These are phyloP conservation scores for Megalops atlanticus DNA, from an alignment of 2,113 vertebrate genomes.

Conservation along the genomic window DNA sequence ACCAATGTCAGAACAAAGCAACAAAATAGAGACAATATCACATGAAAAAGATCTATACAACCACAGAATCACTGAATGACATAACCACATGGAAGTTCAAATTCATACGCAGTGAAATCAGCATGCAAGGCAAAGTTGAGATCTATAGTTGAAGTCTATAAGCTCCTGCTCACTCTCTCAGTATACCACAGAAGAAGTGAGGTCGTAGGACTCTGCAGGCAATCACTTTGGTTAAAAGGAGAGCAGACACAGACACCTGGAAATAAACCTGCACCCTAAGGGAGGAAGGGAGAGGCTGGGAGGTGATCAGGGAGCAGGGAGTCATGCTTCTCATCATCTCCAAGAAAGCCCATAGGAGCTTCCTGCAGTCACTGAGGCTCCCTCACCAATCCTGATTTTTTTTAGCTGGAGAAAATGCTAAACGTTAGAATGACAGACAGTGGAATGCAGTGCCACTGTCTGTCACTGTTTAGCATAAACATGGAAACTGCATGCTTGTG, in stretches of 20 bases:
- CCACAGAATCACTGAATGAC: too few relatives aligned
- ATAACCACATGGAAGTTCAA: neutral
- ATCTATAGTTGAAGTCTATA: neutral
- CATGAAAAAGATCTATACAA: too few relatives aligned
- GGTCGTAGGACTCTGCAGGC: neutral
- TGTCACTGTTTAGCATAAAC: too few relatives aligned
- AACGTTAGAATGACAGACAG: too few relatives aligned
- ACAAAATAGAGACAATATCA: too few relatives aligned
- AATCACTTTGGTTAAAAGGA: neutral
- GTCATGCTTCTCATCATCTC: neutral
- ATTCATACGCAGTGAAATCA: neutral
- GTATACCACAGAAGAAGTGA: neutral
- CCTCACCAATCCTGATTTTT: too few relatives aligned
- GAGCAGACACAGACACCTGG: neutral
- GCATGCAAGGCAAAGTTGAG: neutral
- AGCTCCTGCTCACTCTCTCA: neutral
- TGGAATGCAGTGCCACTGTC: too few relatives aligned
- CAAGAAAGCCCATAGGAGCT: neutral
- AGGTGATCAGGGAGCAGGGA: neutral
- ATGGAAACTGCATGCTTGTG: too few relatives aligned
- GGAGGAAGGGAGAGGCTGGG: neutral
- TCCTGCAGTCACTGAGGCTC: too few relatives aligned
- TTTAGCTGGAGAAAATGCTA: too few relatives aligned
- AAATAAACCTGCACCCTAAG: neutral
- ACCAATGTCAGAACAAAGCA: too few relatives aligned